These are phyloP conservation scores for Meloidogyne chitwoodi DNA, from an alignment of 1,140 invertebrate genomes.

Conservation along the genomic window DNA sequence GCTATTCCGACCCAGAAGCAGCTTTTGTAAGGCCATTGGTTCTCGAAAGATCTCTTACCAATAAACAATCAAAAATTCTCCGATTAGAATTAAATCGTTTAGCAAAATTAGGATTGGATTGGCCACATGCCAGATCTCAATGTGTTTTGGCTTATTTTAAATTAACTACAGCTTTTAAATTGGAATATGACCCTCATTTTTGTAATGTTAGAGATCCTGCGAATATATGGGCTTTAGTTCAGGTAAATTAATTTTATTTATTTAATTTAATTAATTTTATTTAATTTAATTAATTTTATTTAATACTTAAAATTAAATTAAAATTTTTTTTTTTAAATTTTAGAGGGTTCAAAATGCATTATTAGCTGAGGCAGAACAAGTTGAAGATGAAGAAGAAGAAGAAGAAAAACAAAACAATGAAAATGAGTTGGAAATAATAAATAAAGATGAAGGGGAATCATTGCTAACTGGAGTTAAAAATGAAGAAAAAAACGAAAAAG, in stretches of 20 bases:
- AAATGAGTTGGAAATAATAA: background rate
- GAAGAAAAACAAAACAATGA: background rate
- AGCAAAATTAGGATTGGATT: conserved; percentile 39
- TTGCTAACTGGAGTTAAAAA: background rate
- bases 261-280: background rate
- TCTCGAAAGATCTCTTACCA: conserved; percentile 30
- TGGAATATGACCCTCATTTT: conserved; percentile 48
- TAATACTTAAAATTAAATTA: background rate
- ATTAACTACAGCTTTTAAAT: conserved; percentile 30
- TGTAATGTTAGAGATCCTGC: conserved; percentile 40
- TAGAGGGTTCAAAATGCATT: conserved; percentile 26
- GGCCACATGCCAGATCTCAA: conserved; percentile 43
- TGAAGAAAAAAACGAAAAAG: background rate
- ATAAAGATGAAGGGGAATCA: conserved; percentile 3
- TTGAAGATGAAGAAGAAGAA: background rate
- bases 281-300: background rate
- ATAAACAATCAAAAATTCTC: conserved; percentile 29
- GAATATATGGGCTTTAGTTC: conserved; percentile 41
- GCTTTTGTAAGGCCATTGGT: conserved; percentile 33
- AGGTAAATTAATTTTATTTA: conserved; percentile 29
- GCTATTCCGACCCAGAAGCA: conserved; percentile 32
- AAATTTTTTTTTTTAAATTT: too few species aligned
- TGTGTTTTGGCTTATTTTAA: conserved; percentile 49
- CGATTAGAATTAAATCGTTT: conserved; percentile 35
- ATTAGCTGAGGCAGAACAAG: conserved; percentile 32